Evolutionary conservation across 2,113 vertebrate genomes (phyloP).

Genomic region (Eretmochelys imbricata): DNA sequence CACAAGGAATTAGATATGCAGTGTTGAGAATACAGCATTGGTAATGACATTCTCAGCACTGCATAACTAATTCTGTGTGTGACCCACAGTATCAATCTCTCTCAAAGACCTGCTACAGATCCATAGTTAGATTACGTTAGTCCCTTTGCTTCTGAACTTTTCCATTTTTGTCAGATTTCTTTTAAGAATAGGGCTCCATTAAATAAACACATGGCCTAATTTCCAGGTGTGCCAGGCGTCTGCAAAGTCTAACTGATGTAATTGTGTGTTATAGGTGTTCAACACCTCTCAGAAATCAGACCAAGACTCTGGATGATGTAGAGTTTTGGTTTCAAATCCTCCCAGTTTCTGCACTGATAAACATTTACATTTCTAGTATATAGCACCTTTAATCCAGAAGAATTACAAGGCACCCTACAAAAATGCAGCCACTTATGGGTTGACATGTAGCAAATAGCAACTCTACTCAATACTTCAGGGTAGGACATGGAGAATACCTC

Average conservation of each 20-base stretch:
- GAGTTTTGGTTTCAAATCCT: slow-evolving; percentile 48
- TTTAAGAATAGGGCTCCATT: slow-evolving; percentile 12
- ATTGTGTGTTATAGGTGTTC: background rate
- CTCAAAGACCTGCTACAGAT: slow-evolving; percentile 54
- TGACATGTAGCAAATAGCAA: slow-evolving; percentile 48
- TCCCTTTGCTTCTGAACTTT: background rate
- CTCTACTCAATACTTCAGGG: slow-evolving; percentile 43
- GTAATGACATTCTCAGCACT: background rate
- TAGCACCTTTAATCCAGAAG: slow-evolving; percentile 35
- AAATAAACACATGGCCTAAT: background rate
- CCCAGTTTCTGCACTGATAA: slow-evolving; percentile 54
- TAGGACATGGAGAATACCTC: slow-evolving; percentile 51
- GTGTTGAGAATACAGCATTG: background rate
- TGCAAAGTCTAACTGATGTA: background rate
- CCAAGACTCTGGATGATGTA: background rate
- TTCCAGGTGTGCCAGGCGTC: background rate
- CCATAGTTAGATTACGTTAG: slow-evolving; percentile 2
- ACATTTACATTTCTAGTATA: slow-evolving; percentile 53
- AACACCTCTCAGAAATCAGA: background rate
- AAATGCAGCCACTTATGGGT: slow-evolving; percentile 56
- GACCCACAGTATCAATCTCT: background rate
- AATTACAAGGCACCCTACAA: slow-evolving; percentile 59
- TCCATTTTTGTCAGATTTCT: background rate
- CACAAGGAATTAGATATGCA: accelerated
- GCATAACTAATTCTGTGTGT: background rate